Evolutionary conservation across 2,888 invertebrate genomes (phyloP), one percentile per base, ranked within the genome.

Genomic region (Ditylenchus weischeri): DNA sequence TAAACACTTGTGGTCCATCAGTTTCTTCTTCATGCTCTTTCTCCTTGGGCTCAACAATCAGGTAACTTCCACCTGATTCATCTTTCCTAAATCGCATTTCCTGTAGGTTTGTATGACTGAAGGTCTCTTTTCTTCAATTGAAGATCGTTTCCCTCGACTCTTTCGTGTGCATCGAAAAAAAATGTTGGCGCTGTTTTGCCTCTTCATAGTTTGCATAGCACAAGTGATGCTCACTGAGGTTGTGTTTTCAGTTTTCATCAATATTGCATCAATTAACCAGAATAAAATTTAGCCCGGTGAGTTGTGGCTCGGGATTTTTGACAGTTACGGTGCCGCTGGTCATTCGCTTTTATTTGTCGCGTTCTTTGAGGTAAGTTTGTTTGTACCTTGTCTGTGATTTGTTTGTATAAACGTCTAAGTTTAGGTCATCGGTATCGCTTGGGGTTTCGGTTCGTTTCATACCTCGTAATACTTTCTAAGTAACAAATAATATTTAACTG

Each of bases 201-300:
- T 58, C 18, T 21, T 29, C 21, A 18, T n/a, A 29, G 29, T 21
- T 23, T 18, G 29, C 11, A n/a, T 58, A 6, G 19, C 21, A 7
- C 29, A 35, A n/a, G 21, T 29, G 36, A 58, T 58, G 58, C 35
- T 58, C 21, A 58, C 21, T 6, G 7, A 58, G n/a, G 58, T 58
- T 11, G 7, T 11, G 6, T 38, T 38, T 11, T 38, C 38, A 8
- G 6, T 11, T 38, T 38, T 38, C 11, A 38, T 11, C 38, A 11
- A 8, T 38, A n/a, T n/a, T n/a, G n/a, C n/a, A n/a, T n/a, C n/a
- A n/a, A n/a, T n/a, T n/a, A n/a, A n/a, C n/a, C n/a, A n/a, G n/a
- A n/a, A n/a, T n/a, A n/a, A n/a, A n/a, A n/a, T n/a, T n/a, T 83
- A 92, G 91, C 91, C 92, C 50, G 92, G 92, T 7, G 90, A 90